phyloP scores from a whole-genome alignment of 2,888 invertebrate species.

The Mactromeris polynyma region DNA sequence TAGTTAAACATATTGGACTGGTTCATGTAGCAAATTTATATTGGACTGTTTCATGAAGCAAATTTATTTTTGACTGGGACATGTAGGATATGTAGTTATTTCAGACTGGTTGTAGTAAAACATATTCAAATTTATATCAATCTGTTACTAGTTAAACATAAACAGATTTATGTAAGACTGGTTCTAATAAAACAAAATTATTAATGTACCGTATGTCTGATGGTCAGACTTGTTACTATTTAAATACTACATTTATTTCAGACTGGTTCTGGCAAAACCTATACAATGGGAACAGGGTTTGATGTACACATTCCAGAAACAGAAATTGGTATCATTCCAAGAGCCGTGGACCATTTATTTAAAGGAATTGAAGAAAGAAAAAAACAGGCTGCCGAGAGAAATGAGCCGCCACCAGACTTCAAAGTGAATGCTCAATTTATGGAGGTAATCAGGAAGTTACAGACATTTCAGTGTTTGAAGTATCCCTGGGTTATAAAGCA shows the following conservation, averaged over 20 bases:
- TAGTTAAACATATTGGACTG: too few species aligned
- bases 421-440: slow-evolving; percentile 96
- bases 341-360: slow-evolving; percentile 97
- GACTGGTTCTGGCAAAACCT: slow-evolving; percentile 99
- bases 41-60: too few species aligned
- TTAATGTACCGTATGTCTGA: too few species aligned
- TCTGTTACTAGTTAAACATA: background rate
- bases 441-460: slow-evolving; percentile 86
- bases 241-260: slow-evolving; percentile 83
- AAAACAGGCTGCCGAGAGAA: slow-evolving; percentile 89
- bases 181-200: too few species aligned
- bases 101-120: too few species aligned
- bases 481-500: too few species aligned
- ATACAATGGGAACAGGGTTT: slow-evolving; percentile 99
- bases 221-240: too few species aligned
- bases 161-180: background rate
- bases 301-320: slow-evolving; percentile 90
- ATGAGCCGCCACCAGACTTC: slow-evolving; percentile 92
- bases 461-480: too few species aligned
- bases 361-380: slow-evolving; percentile 89
- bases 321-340: slow-evolving; percentile 96
- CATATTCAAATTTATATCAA: background rate
- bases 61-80: too few species aligned
- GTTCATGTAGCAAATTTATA: too few species aligned
- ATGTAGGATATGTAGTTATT: too few species aligned